Base-by-base conservation (phyloP, 2,113 vertebrate species). In the Xyliphius kryptos region DNA sequence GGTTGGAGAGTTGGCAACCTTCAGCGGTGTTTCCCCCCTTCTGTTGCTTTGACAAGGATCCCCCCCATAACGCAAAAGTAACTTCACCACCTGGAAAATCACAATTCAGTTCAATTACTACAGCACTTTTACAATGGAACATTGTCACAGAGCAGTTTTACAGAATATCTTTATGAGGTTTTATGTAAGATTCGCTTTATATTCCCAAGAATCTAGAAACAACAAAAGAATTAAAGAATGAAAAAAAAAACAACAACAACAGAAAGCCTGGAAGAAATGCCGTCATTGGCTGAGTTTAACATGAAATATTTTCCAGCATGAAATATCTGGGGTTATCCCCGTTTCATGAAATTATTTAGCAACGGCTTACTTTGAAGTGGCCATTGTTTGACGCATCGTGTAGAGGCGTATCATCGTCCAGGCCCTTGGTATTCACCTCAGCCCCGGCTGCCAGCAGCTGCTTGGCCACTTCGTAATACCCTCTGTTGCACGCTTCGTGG, bases 21-120 rank as follows among this genome's bases (percentile, higher is more conserved):
- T 98, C 61, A 99, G 77, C 0, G 95, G 89, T 0, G 95, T 98
- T 82, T 99, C 96, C 3, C 94, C 95, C 77, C 91, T 95, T 71
- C 94, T 88, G 91, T 99, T 99, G 83, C 93, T 98, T 82, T 99
- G 96, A 79, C 94, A 91, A 77, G 94, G 93, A 68, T 98, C 95
- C 44, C 92, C 96, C 76, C 95, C 95, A 44, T 98, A 98, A 43
- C 95, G 89, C 70, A 99, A 77, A 81, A 99, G 85, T 76, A 99
- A 78, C 75, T 97, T 98, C 58, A 99, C 95, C 80, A 99, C 96
- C 96, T 98, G 74, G 49, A 69, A 77, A 58, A 57, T n/a, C 2
- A n/a, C 1, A 60, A 47, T 14, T 14, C 6, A 12, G 26, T n/a
- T n/a, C n/a, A n/a, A n/a, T n/a, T n/a, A n/a, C n/a, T n/a, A n/a